Percentiles rank a stretch among this genome's conserved stretches.
Conservation (phyloP, 2,888 invertebrate genomes). For the Atethmia centrago region DNA sequence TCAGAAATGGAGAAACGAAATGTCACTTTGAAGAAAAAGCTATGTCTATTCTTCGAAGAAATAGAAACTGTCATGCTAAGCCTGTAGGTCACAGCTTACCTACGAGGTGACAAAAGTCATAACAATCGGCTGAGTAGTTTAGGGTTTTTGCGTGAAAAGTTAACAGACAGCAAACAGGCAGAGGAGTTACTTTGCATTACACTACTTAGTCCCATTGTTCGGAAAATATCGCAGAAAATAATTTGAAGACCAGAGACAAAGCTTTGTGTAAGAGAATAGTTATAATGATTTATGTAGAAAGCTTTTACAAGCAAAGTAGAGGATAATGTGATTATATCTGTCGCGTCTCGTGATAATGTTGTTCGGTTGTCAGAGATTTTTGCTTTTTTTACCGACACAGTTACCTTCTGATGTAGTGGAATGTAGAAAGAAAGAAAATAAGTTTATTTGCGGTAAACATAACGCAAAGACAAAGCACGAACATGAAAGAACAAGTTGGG, state of each 20-base stretch:
- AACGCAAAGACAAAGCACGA: too few species aligned
- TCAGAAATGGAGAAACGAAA: too few species aligned
- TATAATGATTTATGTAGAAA: slow-evolving; percentile 13
- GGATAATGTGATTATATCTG: slow-evolving; percentile 28
- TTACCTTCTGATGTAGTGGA: too few species aligned
- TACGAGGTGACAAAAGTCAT: too few species aligned
- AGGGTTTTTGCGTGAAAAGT: background rate
- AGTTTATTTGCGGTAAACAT: too few species aligned
- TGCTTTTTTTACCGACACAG: background rate
- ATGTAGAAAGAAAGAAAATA: too few species aligned
- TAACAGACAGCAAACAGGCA: background rate
- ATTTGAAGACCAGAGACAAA: slow-evolving; percentile 16
- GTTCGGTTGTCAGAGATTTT: slow-evolving; percentile 2
- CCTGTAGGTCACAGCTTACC: background rate
- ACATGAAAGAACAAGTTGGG: too few species aligned
- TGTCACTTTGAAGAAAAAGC: too few species aligned
- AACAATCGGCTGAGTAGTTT: background rate
- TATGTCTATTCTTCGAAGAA: too few species aligned
- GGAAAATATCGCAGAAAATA: background rate
- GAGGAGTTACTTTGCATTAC: background rate
- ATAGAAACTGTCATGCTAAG: too few species aligned
- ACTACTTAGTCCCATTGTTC: background rate
- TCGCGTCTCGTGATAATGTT: slow-evolving; percentile 6
- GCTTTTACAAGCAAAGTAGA: slow-evolving; percentile 37
- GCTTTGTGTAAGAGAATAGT: slow-evolving; percentile 28